Percentiles rank a stretch among this genome's conserved stretches.
Evolutionary conservation across 2,888 invertebrate genomes (phyloP).

Genomic region (Hemicrepidius hirtus): DNA sequence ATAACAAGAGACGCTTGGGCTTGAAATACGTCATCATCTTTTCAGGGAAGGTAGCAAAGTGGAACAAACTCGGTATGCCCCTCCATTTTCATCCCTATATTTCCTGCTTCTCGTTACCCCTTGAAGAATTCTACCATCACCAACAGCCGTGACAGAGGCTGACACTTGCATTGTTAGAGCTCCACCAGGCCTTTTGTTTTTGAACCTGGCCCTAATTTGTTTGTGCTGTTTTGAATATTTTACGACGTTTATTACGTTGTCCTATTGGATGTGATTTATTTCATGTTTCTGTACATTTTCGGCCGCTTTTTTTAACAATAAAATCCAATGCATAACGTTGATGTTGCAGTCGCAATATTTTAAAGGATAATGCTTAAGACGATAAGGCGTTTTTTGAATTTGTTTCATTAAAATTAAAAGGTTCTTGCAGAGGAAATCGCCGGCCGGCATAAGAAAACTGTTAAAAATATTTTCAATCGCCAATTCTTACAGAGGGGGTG

Average conservation of each 20-base stretch:
- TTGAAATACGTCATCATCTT: conserved; percentile 51
- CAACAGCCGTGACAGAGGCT: conserved; percentile 63
- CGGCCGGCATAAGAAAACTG: too few species aligned
- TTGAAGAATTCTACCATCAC: conserved; percentile 56
- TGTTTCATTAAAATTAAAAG: too few species aligned
- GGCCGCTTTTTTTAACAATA: not conserved
- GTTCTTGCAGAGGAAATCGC: too few species aligned
- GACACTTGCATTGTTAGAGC: conserved; percentile 65
- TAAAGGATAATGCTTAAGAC: conserved; percentile 16
- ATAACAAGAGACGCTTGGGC: conserved; percentile 25
- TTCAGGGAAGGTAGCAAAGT: conserved; percentile 61
- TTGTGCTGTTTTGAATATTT: conserved; percentile 50
- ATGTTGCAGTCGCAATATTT: not conserved
- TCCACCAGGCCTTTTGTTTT: conserved; percentile 65
- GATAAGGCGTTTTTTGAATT: not conserved
- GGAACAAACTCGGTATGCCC: conserved; percentile 58
- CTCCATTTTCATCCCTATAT: conserved; percentile 56
- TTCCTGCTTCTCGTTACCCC: conserved; percentile 51
- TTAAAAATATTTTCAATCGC: too few species aligned
- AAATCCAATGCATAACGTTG: too few species aligned
- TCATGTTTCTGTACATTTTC: not conserved
- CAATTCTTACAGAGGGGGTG: too few species aligned
- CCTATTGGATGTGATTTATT: conserved; percentile 13
- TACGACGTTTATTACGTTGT: conserved; percentile 43
- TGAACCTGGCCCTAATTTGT: conserved; percentile 66